These are phyloP conservation scores for Emydocephalus ijimae DNA, from an alignment of 2,113 vertebrate genomes.

Conservation along the genomic window DNA sequence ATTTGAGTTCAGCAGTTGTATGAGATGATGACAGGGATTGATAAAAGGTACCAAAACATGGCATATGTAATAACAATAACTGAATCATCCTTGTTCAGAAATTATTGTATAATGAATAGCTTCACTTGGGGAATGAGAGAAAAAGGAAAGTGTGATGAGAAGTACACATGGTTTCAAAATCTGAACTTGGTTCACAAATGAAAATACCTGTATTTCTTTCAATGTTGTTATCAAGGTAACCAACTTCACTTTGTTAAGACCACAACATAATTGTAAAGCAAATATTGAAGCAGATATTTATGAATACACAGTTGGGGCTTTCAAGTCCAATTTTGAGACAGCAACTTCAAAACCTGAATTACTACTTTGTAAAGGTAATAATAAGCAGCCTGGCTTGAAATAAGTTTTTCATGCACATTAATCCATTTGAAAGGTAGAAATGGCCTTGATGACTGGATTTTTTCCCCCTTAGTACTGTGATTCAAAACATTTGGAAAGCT, in stretches of 20 bases:
- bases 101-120: background rate
- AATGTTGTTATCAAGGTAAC: background rate
- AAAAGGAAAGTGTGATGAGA: background rate
- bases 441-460: background rate
- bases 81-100: background rate
- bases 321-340: background rate
- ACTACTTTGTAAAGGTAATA: background rate
- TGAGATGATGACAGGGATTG: background rate
- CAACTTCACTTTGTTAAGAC: background rate
- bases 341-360: background rate
- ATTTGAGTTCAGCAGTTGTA: background rate
- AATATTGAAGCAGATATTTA: background rate
- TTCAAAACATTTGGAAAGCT: constrained; percentile 12
- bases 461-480: background rate
- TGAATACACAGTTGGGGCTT: background rate
- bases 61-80: background rate
- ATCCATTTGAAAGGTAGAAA: background rate
- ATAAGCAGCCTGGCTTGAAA: background rate
- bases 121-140: background rate
- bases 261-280: background rate
- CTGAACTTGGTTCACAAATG: background rate
- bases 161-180: background rate
- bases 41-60: background rate
- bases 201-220: background rate
- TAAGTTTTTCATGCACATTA: background rate